Base-by-base conservation (phyloP, 2,113 vertebrate species). In the Rhinichthys klamathensis region DNA sequence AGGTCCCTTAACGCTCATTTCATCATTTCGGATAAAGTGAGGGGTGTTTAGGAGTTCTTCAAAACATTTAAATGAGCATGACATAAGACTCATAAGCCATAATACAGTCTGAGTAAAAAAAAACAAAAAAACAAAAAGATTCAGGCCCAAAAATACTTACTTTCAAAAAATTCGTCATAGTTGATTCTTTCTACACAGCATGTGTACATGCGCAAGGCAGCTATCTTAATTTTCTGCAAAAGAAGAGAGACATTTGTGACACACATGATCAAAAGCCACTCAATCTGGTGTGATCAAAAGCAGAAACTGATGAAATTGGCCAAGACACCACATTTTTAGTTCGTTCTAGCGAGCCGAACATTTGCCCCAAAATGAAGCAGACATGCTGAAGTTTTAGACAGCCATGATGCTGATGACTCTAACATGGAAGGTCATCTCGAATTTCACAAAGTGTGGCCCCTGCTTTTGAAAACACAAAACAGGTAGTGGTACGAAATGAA, bases 171-270 rank as follows among this genome's bases (percentile, higher is more conserved):
- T 3, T 98, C 97, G 83, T 99, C 97, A 2, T 96, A 99, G 90
- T 97, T 97, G 79, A 97, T 95, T 93, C 96, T 97, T 92, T 99
- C 98, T 86, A 99, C 98, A 1, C 98, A 99, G 94, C 97, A 98
- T 0, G 97, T 98, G 92, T 99, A 99, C 98, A 99, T 99, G 35
- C 97, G 97, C 92, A 99, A 86, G 4, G 96, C 98, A 6, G 98
- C 98, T 35, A 99, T 97, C 94, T 98, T 99, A 88, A 99, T 96
- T 94, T 99, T 99, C 98, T 99, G 91, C 56, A 84, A 91, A 85
- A 90, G 73, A 92, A 91, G 21, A 92, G 82, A 76, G 15, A 41
- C 18, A 32, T 32, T 70, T 35, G 27, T 70, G 67, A 83, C 25
- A 61, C 56, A 65, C 9, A 18, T 41, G 79, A 81, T 81, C 79